Evolutionary conservation across 2,888 invertebrate genomes (phyloP), one percentile per base, ranked within the genome.

Genomic region (Carabus problematicus): DNA sequence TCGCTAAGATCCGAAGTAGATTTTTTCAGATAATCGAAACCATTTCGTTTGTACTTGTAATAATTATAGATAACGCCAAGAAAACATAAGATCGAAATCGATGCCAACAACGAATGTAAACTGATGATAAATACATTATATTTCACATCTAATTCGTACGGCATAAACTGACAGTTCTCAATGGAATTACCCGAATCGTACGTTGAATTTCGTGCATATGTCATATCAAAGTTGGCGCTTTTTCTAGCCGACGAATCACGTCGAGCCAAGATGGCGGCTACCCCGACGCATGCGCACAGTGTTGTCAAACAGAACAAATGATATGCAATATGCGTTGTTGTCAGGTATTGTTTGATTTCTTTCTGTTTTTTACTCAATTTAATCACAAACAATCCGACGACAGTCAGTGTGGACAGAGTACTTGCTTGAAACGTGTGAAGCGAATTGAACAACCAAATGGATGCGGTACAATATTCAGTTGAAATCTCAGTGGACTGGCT

Each of bases 401-500:
- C 80, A 1, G 83, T 82, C 59, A 86, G 77, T 0, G 85, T 85
- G 0, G 84, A 81, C 58, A 85, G 74, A 12, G 83, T 82, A 70
- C 82, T 82, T 2, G 85, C 84, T 75, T 85, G 85, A 70, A 85
- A 84, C 0, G 85, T 83, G 72, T 85, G 83, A 16, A 83, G 77
- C 1, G 85, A 82, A 58, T 84, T 83, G 74, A 84, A 81, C 14
- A 83, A 77, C 84, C 85, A 85, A 11, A 84, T 80, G 42, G 84
- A 77, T 16, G 79, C 77, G 58, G 82, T 81, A 76, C 85, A 86
- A 73, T 81, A 80, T 49, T 82, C 80, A 61, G 64, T 71, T 8
- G 70, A 69, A 9, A 72, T 45, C 18, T 75, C 73, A 9, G 74
- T 72, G 14, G 73, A 71, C 19, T 74, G 76, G 42, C 74, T 73